These are phyloP conservation scores for Menidia beryllina DNA, from an alignment of 2,113 vertebrate genomes.

Conservation along the genomic window DNA sequence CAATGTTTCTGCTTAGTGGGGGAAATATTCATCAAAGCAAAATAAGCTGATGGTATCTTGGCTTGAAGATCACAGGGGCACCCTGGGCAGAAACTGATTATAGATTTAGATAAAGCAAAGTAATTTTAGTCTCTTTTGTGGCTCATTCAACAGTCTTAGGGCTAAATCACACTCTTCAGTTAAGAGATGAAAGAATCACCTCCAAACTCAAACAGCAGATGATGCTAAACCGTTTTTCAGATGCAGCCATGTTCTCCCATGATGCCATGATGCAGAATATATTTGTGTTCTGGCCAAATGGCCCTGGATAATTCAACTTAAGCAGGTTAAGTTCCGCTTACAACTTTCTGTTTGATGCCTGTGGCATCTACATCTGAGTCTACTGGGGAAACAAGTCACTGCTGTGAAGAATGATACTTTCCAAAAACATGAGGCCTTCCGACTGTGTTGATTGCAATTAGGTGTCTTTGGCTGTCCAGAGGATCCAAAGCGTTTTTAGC, in stretches of 20 bases:
- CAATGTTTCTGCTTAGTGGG: conserved; percentile 13
- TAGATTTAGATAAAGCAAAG: conserved; percentile 62
- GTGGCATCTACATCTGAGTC: conserved; percentile 62
- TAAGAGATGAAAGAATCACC: background rate
- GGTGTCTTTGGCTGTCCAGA: conserved; percentile 47
- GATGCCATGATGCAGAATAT: background rate
- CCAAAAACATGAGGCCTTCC: conserved; percentile 59
- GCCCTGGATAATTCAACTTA: conserved; percentile 28
- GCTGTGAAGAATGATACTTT: conserved; percentile 69
- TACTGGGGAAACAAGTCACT: conserved; percentile 51
- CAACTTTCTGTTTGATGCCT: conserved; percentile 50
- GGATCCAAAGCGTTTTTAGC: conserved; percentile 37
- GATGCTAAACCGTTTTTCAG: conserved; percentile 16
- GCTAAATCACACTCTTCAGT: conserved; percentile 25
- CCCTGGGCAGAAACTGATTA: conserved; percentile 53
- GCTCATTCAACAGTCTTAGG: conserved; percentile 15
- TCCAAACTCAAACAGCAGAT: background rate
- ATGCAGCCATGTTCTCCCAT: background rate
- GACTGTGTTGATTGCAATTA: conserved; percentile 54
- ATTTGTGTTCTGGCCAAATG: conserved; percentile 9
- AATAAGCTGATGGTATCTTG: conserved; percentile 49
- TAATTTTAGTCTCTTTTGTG: conserved; percentile 34
- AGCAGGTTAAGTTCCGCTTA: conserved; percentile 51
- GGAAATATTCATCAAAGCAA: conserved; percentile 17
- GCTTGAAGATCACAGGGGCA: conserved; percentile 47